Evolutionary conservation across 2,797 vertebrate genomes (phyloP).

Genomic region (Myotis daubentonii): DNA sequence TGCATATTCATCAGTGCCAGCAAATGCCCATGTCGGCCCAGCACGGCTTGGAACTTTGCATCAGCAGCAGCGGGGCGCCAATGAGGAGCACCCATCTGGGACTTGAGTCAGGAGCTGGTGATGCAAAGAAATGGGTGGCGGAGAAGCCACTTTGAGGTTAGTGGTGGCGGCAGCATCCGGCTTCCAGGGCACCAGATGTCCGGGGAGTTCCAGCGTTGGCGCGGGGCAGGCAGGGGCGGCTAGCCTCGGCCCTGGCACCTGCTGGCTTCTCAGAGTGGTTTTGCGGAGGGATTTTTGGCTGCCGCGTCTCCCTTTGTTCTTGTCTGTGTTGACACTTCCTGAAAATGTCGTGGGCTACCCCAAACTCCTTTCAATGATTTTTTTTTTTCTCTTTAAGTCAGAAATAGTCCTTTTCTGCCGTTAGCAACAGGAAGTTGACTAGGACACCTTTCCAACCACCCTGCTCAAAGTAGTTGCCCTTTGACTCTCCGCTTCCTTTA

Average conservation of each 20-base stretch:
- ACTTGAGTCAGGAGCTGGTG: slow-evolving; percentile 16
- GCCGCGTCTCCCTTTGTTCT: not conserved
- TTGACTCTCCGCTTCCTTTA: not conserved
- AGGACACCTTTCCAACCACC: not conserved
- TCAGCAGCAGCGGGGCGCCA: not conserved
- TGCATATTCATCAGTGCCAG: not conserved
- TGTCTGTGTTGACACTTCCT: slow-evolving; percentile 35
- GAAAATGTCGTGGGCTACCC: not conserved
- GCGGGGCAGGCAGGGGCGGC: not conserved
- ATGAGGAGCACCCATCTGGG: not conserved
- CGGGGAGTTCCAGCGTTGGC: slow-evolving; percentile 2
- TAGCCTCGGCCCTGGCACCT: not conserved
- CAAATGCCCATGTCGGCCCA: not conserved
- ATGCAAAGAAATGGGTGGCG: not conserved
- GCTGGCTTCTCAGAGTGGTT: not conserved
- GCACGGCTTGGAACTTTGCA: not conserved
- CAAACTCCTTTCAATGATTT: not conserved
- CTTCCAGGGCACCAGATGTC: not conserved
- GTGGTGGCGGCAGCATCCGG: not conserved
- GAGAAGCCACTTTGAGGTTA: not conserved
- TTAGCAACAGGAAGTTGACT: not conserved
- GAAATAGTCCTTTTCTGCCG: not conserved
- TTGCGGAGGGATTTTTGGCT: slow-evolving; percentile 42
- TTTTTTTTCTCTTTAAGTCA: not conserved
- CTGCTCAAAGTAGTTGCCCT: not conserved